These are phyloP conservation scores for Drosophila ambigua DNA, from an alignment of 1,140 invertebrate genomes.

Conservation along the genomic window DNA sequence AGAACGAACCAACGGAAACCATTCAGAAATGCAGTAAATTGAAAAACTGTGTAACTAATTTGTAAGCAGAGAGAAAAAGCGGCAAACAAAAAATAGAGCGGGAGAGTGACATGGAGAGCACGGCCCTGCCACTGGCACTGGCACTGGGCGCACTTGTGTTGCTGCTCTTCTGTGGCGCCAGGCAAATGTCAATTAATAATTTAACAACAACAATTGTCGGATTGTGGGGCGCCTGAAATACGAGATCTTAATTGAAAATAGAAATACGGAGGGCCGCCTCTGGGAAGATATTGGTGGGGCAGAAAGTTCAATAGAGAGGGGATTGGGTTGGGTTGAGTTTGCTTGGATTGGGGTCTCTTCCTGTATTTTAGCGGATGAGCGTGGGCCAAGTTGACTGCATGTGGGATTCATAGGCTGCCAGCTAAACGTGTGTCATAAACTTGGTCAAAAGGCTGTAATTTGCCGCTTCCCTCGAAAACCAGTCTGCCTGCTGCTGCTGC, in stretches of 20 bases:
- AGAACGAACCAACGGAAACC: constrained; percentile 25
- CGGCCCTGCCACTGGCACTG: too few species aligned
- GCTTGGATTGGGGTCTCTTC: constrained; percentile 12
- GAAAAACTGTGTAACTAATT: constrained; percentile 56
- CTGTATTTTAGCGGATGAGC: constrained; percentile 44
- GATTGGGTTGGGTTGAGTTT: neutral
- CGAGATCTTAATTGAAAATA: constrained; percentile 62
- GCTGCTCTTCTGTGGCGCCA: constrained; percentile 49
- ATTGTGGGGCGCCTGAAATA: constrained; percentile 61
- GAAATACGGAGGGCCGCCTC: constrained; percentile 25
- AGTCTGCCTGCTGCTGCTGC: constrained; percentile 11
- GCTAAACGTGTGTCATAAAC: constrained; percentile 62
- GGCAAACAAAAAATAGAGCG: constrained; percentile 1
- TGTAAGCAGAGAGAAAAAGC: constrained; percentile 34
- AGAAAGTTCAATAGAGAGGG: constrained; percentile 6
- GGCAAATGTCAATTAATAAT: constrained; percentile 62
- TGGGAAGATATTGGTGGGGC: neutral
- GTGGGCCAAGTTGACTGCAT: constrained; percentile 36
- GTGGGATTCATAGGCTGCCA: constrained; percentile 5
- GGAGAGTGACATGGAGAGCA: neutral
- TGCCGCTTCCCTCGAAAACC: constrained; percentile 53
- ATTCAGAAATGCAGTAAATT: constrained; percentile 45
- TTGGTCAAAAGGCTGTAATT: constrained; percentile 61
- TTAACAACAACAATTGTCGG: constrained; percentile 62
- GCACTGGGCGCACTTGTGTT: constrained; percentile 40